A percentile compares a stretch with the other conserved stretches of the same genome.
Conservation (phyloP, 1,140 invertebrate genomes). For the Sarcophaga peregrina region DNA sequence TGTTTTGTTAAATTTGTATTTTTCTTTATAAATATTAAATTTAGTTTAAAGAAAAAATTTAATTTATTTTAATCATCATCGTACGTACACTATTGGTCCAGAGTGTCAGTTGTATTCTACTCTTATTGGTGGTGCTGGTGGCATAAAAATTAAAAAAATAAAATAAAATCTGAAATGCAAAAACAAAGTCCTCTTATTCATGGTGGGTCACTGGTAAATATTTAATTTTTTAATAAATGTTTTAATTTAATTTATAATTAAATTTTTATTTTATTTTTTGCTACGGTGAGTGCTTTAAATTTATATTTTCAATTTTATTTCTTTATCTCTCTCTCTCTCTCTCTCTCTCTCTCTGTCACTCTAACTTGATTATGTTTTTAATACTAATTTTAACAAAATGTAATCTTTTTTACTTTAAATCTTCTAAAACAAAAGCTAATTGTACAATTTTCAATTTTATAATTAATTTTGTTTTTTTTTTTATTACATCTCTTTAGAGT, state of each 20-base stretch:
- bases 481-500: background rate
- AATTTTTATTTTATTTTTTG: constrained; percentile 49
- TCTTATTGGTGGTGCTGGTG: constrained; percentile 43
- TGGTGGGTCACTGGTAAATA: constrained; percentile 44
- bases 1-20: background rate
- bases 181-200: constrained; percentile 32
- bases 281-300: constrained; percentile 65
- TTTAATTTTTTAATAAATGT: constrained; percentile 47
- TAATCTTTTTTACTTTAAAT: background rate
- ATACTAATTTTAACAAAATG: background rate
- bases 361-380: background rate
- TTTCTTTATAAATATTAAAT: background rate
- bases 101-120: constrained; percentile 44
- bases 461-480: constrained; percentile 4
- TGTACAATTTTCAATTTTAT: background rate
- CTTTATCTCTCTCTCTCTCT: background rate
- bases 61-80: constrained; percentile 34
- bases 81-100: constrained; percentile 28
- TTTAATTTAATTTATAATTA: constrained; percentile 49
- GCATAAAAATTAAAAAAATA: constrained; percentile 41
- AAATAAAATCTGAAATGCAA: constrained; percentile 30
- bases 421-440: background rate
- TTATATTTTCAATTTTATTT: constrained; percentile 46
- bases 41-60: background rate
- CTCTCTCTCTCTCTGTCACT: background rate